Evolutionary conservation across 2,797 vertebrate genomes (phyloP), one percentile per base, ranked within the genome.

Genomic region (Smutsia temminckii): DNA sequence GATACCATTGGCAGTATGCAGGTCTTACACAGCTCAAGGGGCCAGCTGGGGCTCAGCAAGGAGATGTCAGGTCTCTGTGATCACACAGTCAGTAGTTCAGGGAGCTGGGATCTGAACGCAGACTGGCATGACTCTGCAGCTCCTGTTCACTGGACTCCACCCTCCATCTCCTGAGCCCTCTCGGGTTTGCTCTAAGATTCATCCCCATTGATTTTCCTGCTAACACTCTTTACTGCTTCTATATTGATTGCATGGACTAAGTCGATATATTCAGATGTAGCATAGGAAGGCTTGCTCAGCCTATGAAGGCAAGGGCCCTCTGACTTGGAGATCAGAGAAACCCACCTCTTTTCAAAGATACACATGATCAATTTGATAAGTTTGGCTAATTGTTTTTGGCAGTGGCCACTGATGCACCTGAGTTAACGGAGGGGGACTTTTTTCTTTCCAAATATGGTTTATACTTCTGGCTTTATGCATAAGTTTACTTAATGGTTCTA

Each of bases 371-470:
- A 12, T 40, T 42, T 34, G 37, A 29, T 51, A 59, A 29, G 32
- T 42, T n/a, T 80, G 12, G 16, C 53, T 12, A 51, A 37, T 21
- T 69, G 46, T 46, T 72, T 84, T 71, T 25, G 6, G 18, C 72
- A 94, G 74, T 80, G 8, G 6, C 32, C 25, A n/a, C 95, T 96
- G 92, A 95, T 97, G 96, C 91, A 96, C 97, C 97, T 98, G 97
- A 95, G 97, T 98, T 97, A 97, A 97, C 80, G 46, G 72, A 97
- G 93, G 90, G 97, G 89, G 95, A 96, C 93, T 95, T 97, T 97
- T 97, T 98, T 97, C 97, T 98, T 98, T 97, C 88, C 74, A 95
- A 95, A 97, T 94, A 96, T 79, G 85, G 85, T 84, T 97, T 98
- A 61, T 96, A 94, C 95, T 97, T 97, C 97, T 96, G 97, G 96